Evolutionary conservation across 2,797 vertebrate genomes (phyloP), one percentile per base, ranked within the genome.

Genomic region (Pitangus sulphuratus): DNA sequence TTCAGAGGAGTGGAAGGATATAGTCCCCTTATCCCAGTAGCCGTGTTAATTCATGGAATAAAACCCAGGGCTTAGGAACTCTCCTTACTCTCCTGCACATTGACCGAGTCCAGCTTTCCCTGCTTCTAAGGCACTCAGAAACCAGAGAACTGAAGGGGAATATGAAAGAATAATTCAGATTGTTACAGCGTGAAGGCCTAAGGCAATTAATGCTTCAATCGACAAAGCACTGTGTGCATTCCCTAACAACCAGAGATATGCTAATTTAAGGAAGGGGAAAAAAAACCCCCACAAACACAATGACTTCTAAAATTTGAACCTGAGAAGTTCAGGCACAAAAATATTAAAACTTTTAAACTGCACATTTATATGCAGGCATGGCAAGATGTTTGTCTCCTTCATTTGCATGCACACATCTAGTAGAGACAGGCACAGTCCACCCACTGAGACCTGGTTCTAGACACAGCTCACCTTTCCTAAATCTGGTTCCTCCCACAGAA

Each of bases 161-260:
- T 58, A 51, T 44, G 69, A 93, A 89, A 80, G 65, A 86, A 51
- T 62, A 88, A 93, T 84, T 95, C 72, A 33, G 50, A 80, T 76
- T 72, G 65, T 71, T 94, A 66, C 20, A 72, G 80, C 1, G 1
- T 53, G 71, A 96, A 91, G 86, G 85, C 87, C 80, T 51, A 44
- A 93, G 91, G 96, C 85, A 88, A 91, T 93, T 93, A 93, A 88
- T 84, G 62, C 74, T 91, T 90, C 95, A 88, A 40, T 58, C 6
- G 11, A 83, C 72, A 33, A 57, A 90, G 74, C 33, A 11, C 76
- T 15, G 72, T 3, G 14, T 78, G 65, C 80, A 78, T 81, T 93
- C 85, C 57, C 42, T 94, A 93, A 93, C 85, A 93, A 84, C 53
- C 72, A n/a, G 61, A 90, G 85, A 90, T 86, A 90, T 69, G 91